Conservation (phyloP, 2,888 invertebrate genomes). For the Auanema sp. region DNA sequence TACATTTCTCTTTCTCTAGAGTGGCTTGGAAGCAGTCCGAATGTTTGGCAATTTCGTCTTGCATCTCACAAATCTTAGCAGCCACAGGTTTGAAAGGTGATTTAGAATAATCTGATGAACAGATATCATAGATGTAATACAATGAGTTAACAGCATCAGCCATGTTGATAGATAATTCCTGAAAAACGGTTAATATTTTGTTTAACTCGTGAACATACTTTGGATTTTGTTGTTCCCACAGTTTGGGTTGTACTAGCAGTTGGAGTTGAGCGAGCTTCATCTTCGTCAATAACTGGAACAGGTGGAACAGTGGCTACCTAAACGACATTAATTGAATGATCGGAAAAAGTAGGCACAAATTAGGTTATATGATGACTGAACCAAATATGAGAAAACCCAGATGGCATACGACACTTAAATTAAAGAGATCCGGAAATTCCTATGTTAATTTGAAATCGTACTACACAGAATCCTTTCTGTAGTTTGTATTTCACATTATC, state of each 20-base stretch:
- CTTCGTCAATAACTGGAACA: too few relatives aligned
- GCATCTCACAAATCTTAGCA: slow-evolving; percentile 39
- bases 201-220: not conserved
- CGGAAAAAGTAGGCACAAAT: too few relatives aligned
- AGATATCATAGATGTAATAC: slow-evolving; percentile 44
- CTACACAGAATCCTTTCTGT: slow-evolving; percentile 49
- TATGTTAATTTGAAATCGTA: slow-evolving; percentile 30
- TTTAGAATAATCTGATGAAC: slow-evolving; percentile 36
- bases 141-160: slow-evolving; percentile 49
- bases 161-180: slow-evolving; percentile 29
- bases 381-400: too few relatives aligned
- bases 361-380: too few relatives aligned
- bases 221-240: not conserved
- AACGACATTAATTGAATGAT: too few relatives aligned
- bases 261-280: not conserved
- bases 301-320: too few relatives aligned
- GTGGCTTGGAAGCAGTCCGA: slow-evolving; percentile 50
- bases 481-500: slow-evolving; percentile 44
- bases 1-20: slow-evolving; percentile 43
- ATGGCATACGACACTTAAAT: too few relatives aligned
- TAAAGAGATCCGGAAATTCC: not conserved
- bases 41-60: slow-evolving; percentile 44
- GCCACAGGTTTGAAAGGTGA: slow-evolving; percentile 29
- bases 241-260: not conserved
- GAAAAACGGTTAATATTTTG: not conserved